Base-by-base conservation (phyloP, 1,140 invertebrate species). In the Aphis gossypii region DNA sequence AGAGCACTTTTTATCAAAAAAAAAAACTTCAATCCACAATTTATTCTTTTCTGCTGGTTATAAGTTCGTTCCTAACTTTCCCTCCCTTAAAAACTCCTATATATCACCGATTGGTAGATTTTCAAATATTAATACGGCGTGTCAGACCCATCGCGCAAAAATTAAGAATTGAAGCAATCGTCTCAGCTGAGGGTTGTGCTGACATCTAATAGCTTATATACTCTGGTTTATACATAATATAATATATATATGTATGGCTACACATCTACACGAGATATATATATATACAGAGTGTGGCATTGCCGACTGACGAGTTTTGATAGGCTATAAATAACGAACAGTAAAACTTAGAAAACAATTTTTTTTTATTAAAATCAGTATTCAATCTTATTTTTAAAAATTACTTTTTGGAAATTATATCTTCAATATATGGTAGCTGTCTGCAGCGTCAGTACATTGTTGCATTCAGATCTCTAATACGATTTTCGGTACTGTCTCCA, bases 1-100 rank as follows among this genome's bases (percentile, higher is more conserved):
- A 89, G n/a, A 68, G 56, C 38, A 46, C 5, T 93, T 89, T 89
- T 89, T 51, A 38, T 54, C n/a, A 54, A 51, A 46, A 44, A 86
- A 86, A 44, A 86, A 86, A 86, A 44, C 41, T 44, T 7, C 41
- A 30, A 86, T 25, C 41, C 41, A 6, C 38, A 14, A 18, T 86
- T 25, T 86, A 25, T 41, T 46, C 25, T 86, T 86, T 48, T 86
- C 18, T 1, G 11, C 25, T 44, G 25, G 44, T 86, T 86, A 41
- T 30, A 86, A 86, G 44, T 86, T 46, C 25, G 84, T 86, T n/a
- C 44, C 25, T 35, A 1, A 18, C 30, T 18, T 76, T 11, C 30
- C 41, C 3, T 46, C 5, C 18, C 14, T n/a, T 25, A 30, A 76
- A 86, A 46, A 46, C 44, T 44, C 30, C 44, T n/a, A 9, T 38